Conservation (phyloP, 2,888 invertebrate genomes). For the Acrobasis suavella region DNA sequence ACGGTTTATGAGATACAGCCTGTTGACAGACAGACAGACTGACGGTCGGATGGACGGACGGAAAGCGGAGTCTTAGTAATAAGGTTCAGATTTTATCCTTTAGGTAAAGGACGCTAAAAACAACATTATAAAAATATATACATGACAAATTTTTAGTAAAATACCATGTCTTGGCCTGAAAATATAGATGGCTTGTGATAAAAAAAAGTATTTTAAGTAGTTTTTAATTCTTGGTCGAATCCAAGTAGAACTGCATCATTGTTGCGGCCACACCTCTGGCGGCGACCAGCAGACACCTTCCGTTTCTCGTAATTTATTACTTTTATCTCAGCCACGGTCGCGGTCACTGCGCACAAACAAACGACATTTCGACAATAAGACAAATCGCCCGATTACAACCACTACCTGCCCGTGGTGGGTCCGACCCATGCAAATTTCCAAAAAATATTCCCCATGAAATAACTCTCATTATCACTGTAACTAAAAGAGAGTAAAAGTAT, state of each 20-base stretch:
- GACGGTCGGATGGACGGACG: no score
- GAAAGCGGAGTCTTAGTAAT: no score
- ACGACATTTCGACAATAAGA: slow-evolving; percentile 78
- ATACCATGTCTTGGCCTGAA: background rate
- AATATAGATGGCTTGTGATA: background rate
- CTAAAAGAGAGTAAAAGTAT: slow-evolving; percentile 74
- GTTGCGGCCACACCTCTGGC: slow-evolving; percentile 65
- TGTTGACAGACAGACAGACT: no score
- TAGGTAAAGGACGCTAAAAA: no score
- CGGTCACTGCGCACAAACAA: slow-evolving; percentile 77
- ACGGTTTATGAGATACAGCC: no score
- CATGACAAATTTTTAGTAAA: background rate
- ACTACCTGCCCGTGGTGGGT: slow-evolving; percentile 77
- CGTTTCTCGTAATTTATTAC: slow-evolving; percentile 77
- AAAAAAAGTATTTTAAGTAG: slow-evolving; percentile 39
- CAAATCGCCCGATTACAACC: slow-evolving; percentile 78
- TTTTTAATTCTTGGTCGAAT: slow-evolving; percentile 39
- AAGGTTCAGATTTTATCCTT: no score
- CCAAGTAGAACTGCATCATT: slow-evolving; percentile 44
- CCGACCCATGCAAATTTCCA: slow-evolving; percentile 65
- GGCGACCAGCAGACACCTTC: slow-evolving; percentile 74
- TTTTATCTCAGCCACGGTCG: slow-evolving; percentile 77
- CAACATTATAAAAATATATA: background rate
- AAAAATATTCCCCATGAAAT: slow-evolving; percentile 50
- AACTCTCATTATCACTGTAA: slow-evolving; percentile 63